Percentiles rank a stretch among this genome's conserved stretches.
phyloP scores from a whole-genome alignment of 2,888 invertebrate species.

The Drosophila nigricruria region DNA sequence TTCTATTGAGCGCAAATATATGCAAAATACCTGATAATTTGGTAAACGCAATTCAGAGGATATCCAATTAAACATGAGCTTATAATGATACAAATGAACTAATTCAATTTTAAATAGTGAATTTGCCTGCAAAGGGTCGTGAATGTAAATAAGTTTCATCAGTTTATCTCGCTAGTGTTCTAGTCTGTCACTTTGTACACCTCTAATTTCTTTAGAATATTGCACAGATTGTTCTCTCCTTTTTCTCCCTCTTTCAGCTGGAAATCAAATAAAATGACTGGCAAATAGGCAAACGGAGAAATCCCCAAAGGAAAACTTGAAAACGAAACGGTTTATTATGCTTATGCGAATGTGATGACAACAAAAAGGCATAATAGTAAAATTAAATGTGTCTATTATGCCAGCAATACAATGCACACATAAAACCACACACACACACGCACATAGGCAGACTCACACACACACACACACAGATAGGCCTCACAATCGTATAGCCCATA shows the following conservation, averaged over 20 bases:
- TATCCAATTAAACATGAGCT: not conserved
- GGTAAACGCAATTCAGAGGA: slow-evolving; percentile 11
- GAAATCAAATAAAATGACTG: slow-evolving; percentile 78
- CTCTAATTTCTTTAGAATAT: slow-evolving; percentile 70
- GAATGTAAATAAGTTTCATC: slow-evolving; percentile 1
- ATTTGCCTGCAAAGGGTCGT: not conserved
- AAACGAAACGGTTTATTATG: slow-evolving; percentile 78
- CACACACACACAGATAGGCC: slow-evolving; percentile 23
- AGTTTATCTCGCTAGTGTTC: slow-evolving; percentile 13
- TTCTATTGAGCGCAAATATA: slow-evolving; percentile 44
- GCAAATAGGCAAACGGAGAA: slow-evolving; percentile 60
- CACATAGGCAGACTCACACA: slow-evolving; percentile 18
- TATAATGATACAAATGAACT: not conserved
- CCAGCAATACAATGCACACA: slow-evolving; percentile 79
- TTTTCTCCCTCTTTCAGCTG: slow-evolving; percentile 6
- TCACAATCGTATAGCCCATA: slow-evolving; percentile 54
- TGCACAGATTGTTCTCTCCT: slow-evolving; percentile 24
- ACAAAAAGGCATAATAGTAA: slow-evolving; percentile 83
- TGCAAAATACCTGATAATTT: slow-evolving; percentile 56
- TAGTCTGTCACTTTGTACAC: slow-evolving; percentile 55
- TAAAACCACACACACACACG: slow-evolving; percentile 69
- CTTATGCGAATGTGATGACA: slow-evolving; percentile 80
- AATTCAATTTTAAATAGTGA: slow-evolving; percentile 11
- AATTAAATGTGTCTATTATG: slow-evolving; percentile 83
- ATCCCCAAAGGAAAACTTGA: slow-evolving; percentile 69